A percentile compares a stretch with the other conserved stretches of the same genome.
phyloP scores from a whole-genome alignment of 1,140 invertebrate species.

The Phthorimaea operculella region DNA sequence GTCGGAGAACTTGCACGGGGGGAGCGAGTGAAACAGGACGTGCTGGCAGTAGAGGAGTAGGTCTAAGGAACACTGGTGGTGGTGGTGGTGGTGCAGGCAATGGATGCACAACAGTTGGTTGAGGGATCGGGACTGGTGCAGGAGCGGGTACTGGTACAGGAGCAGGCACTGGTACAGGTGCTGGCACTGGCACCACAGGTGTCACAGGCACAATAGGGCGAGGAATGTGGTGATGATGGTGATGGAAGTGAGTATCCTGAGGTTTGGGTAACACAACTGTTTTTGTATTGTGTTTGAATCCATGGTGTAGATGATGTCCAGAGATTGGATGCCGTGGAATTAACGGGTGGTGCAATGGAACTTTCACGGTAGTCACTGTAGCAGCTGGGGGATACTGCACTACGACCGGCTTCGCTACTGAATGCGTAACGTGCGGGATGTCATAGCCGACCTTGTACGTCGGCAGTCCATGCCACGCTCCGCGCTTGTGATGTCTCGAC shows the following conservation, averaged over 20 bases:
- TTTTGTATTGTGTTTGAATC: slow-evolving; percentile 45
- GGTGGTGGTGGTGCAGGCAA: slow-evolving; percentile 32
- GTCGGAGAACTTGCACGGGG: slow-evolving; percentile 11
- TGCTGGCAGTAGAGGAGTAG: neutral
- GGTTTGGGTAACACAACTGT: slow-evolving; percentile 37
- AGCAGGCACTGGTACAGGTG: slow-evolving; percentile 27
- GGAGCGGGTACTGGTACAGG: slow-evolving; percentile 13
- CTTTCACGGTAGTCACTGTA: slow-evolving; percentile 54
- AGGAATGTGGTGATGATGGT: slow-evolving; percentile 52
- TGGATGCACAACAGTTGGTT: slow-evolving; percentile 36
- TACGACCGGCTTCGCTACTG: slow-evolving; percentile 58
- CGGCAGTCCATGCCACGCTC: slow-evolving; percentile 48
- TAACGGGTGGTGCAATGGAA: slow-evolving; percentile 48
- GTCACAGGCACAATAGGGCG: slow-evolving; percentile 41
- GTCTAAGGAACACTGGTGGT: slow-evolving; percentile 15
- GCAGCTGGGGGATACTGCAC: slow-evolving; percentile 61
- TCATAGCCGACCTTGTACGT: slow-evolving; percentile 62
- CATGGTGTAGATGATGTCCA: slow-evolving; percentile 41
- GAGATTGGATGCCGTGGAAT: slow-evolving; percentile 40
- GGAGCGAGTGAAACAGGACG: slow-evolving; percentile 15
- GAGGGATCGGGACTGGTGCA: slow-evolving; percentile 18
- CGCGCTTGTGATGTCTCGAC: slow-evolving; percentile 53
- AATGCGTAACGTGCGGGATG: slow-evolving; percentile 57
- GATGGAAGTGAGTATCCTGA: slow-evolving; percentile 53
- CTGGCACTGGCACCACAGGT: slow-evolving; percentile 25